These are phyloP conservation scores for Ericerus pela DNA, from an alignment of 1,140 invertebrate species.

Conservation along the genomic window DNA sequence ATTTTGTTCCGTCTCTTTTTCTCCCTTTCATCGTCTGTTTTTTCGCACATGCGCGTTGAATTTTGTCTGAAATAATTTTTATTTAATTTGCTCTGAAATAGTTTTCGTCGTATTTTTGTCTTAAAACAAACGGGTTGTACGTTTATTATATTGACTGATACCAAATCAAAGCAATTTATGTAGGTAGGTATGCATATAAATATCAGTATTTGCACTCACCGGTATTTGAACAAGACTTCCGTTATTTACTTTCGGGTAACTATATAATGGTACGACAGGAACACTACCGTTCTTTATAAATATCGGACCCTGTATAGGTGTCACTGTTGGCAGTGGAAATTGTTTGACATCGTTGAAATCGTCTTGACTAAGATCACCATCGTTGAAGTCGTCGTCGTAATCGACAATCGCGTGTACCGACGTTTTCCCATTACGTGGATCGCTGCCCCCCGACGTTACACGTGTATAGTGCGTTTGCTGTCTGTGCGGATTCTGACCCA, in stretches of 20 bases:
- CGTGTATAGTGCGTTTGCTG: neutral
- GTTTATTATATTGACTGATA: no score
- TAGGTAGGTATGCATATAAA: no score
- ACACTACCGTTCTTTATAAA: conserved; percentile 60
- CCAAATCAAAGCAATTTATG: no score
- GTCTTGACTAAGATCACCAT: conserved; percentile 37
- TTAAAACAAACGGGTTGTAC: no score
- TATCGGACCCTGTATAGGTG: conserved; percentile 66
- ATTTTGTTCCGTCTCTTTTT: no score
- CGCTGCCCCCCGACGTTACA: neutral
- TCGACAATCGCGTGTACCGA: conserved; percentile 53
- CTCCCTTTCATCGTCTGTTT: no score
- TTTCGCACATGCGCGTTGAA: no score
- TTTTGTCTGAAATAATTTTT: no score
- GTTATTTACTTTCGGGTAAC: conserved; percentile 64
- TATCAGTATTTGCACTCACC: no score
- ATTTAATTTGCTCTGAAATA: no score
- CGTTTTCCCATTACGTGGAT: conserved; percentile 35
- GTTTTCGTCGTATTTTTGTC: no score
- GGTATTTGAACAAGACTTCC: conserved; percentile 72
- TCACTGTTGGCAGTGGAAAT: conserved; percentile 34
- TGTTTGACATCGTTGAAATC: conserved; percentile 23
- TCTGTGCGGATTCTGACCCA: neutral
- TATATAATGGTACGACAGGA: conserved; percentile 69
- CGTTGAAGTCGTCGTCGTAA: conserved; percentile 42